Base-by-base conservation (phyloP, 2,797 vertebrate species). In the Crocidura indochinensis region DNA sequence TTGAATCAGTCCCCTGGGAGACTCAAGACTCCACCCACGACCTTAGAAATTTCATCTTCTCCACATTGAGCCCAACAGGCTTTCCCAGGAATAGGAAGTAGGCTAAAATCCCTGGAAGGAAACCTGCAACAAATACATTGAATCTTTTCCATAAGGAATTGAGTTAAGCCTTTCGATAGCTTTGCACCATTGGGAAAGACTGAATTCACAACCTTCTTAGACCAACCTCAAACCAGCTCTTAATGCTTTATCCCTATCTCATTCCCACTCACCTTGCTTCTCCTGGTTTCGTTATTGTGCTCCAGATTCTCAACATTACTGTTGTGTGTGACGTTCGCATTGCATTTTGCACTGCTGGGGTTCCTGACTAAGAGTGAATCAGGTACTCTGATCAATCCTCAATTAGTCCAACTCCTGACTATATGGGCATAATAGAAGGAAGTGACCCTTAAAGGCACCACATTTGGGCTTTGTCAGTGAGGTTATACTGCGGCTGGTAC, bases 101-200 rank as follows among this genome's bases (percentile, higher is more conserved):
- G 74, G 75, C 82, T 47, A 8, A 6, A 74, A 73, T 60, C 17
- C 19, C 56, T 60, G 19, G 51, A 51, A 51, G 15, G 75, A 81
- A 15, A 73, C 8, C 60, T 31, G 8, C 0, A 22, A 22, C 44
- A 91, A 82, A 27, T 0, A 64, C 49, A 26, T 8, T 65, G 78
- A 82, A 29, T 79, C 67, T 56, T 64, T 72, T 47, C 76, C 47
- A 62, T 74, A 17, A 80, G 12, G 71, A 12, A 19, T 15, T 93
- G 38, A 38, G 2, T 38, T 38, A 84, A 69, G 67, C 9, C 69
- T 77, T 49, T 78, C 77, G 44, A 3, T 15, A 24, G 22, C 53
- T 72, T 91, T 49, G 78, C 62, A 20, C 71, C 29, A 12, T 69
- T 19, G 8, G 27, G n/a, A 68, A n/a, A n/a, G 46, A 71, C 80